These are phyloP conservation scores for Loxodonta africana DNA, from an alignment of 2,113 vertebrate genomes.

Conservation along the genomic window DNA sequence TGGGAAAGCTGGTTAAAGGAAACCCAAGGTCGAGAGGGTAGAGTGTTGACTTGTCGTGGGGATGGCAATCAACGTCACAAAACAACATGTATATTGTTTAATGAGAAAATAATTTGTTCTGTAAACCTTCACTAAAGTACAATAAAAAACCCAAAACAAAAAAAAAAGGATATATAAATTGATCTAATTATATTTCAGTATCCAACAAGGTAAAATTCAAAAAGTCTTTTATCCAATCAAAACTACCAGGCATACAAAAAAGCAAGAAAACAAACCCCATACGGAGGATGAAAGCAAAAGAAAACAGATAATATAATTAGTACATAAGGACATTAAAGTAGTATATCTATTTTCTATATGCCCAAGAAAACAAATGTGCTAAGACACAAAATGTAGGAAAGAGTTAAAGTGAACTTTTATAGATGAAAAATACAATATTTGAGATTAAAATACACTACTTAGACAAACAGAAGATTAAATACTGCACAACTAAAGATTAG, in stretches of 20 bases:
- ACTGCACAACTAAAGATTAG: neutral
- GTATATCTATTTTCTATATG: neutral
- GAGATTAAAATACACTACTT: neutral
- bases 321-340: neutral
- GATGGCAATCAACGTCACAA: too few relatives aligned
- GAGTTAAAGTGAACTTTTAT: neutral
- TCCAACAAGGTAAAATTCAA: neutral
- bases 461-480: neutral
- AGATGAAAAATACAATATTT: neutral
- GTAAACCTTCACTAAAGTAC: too few relatives aligned
- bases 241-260: neutral
- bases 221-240: neutral
- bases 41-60: too few relatives aligned
- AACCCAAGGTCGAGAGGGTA: too few relatives aligned
- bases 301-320: neutral
- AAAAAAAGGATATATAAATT: too few relatives aligned
- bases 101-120: too few relatives aligned
- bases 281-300: too few relatives aligned
- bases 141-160: too few relatives aligned
- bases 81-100: too few relatives aligned
- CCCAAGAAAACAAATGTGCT: neutral
- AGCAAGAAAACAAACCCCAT: neutral
- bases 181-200: too few relatives aligned
- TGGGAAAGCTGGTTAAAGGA: too few relatives aligned
- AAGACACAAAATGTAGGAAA: too few relatives aligned